Conservation (phyloP, 2,797 vertebrate genomes). For the Yasuhikotakia modesta region DNA sequence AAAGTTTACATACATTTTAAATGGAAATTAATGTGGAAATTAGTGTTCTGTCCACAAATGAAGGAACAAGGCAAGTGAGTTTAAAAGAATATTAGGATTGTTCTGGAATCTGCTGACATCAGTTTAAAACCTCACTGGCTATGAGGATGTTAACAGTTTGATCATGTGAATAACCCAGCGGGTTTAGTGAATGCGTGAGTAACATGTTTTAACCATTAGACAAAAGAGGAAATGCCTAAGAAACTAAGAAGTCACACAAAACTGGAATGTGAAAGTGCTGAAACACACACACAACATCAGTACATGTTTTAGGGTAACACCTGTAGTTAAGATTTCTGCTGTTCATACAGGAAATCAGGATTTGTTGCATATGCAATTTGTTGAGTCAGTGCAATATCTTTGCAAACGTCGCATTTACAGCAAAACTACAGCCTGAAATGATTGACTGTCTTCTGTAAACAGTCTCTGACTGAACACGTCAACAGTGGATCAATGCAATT, state of each 20-base stretch:
- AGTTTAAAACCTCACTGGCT: background rate
- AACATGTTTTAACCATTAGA: background rate
- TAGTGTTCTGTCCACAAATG: conserved; percentile 25
- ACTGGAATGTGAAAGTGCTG: conserved; percentile 4
- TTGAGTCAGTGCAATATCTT: conserved; percentile 17
- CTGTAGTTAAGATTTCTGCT: too few species aligned
- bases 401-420: conserved; percentile 7
- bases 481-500: conserved; percentile 28
- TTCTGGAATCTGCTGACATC: background rate
- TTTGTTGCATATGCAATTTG: background rate
- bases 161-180: background rate
- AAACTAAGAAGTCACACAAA: conserved; percentile 2
- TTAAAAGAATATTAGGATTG: background rate
- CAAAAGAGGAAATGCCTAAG: background rate
- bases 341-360: too few species aligned
- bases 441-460: conserved; percentile 33
- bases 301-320: background rate
- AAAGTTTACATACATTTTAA: background rate
- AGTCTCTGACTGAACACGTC: background rate
- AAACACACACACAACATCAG: background rate
- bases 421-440: background rate
- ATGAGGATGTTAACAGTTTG: background rate
- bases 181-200: background rate
- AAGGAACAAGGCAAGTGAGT: background rate
- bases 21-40: background rate